Percentiles rank a stretch among this genome's conserved stretches.
Evolutionary conservation across 2,888 invertebrate species (phyloP).

Genomic region (Dasysyrphus tricinctus): DNA sequence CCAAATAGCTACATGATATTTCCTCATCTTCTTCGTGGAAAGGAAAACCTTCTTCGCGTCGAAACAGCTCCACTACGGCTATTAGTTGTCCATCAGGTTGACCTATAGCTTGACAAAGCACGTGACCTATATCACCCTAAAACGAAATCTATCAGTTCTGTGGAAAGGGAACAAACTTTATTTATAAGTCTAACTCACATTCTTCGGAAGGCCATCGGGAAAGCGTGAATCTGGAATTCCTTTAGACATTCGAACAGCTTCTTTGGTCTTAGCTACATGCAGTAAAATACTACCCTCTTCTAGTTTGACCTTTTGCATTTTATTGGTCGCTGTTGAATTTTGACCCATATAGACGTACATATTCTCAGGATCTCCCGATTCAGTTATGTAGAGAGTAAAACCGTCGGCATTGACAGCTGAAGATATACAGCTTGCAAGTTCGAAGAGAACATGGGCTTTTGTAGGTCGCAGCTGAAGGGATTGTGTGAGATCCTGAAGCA

Average conservation of each 20-base stretch:
- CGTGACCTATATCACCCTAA: conserved; percentile 83
- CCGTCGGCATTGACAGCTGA: conserved; percentile 88
- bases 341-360: conserved; percentile 82
- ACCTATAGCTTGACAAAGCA: conserved; percentile 87
- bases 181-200: conserved; percentile 77
- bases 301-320: conserved; percentile 78
- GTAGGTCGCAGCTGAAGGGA: conserved; percentile 86
- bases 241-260: conserved; percentile 84
- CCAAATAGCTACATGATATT: conserved; percentile 86
- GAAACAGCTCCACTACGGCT: conserved; percentile 89
- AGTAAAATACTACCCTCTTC: conserved; percentile 77
- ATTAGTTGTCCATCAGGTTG: conserved; percentile 86
- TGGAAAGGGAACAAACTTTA: not conserved
- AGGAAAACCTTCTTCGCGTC: conserved; percentile 83
- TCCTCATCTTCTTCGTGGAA: conserved; percentile 89
- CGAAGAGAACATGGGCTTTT: conserved; percentile 87
- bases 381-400: conserved; percentile 86
- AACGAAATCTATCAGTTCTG: conserved; percentile 3
- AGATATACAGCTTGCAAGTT: conserved; percentile 87
- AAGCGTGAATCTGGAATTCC: conserved; percentile 84
- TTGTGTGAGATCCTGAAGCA: conserved; percentile 86
- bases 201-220: conserved; percentile 83
- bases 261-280: conserved; percentile 84
- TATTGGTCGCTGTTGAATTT: conserved; percentile 78
- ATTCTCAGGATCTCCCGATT: conserved; percentile 82